Base-by-base conservation (phyloP, 2,113 vertebrate genomes). In the Centrocercus urophasianus region DNA sequence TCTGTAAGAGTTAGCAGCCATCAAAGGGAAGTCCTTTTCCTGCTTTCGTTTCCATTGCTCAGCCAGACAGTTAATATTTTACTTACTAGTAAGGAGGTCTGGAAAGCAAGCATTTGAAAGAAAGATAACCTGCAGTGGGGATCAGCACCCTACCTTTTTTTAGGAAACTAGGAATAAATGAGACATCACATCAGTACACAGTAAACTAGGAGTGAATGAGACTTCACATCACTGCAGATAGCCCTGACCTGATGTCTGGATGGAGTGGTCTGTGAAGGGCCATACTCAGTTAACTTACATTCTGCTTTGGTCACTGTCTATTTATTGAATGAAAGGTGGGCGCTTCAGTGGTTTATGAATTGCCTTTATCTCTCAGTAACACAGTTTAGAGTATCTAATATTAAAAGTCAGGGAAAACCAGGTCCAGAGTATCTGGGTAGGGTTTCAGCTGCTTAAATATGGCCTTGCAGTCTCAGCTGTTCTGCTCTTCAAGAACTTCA, bases 61-160 rank as follows among this genome's bases (percentile, higher is more conserved):
- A 87, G 40, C 36, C 75, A 54, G 30, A 32, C 40, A 63, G 70
- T 94, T 96, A 93, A 81, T 90, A 63, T 63, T 92, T 87, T 84
- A 89, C 43, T 78, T 74, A 13, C 30, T 78, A 76, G 27, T 72
- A 47, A 65, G 71, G 75, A 64, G 6, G 17, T 43, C 50, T 79
- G 59, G 83, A 82, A 76, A 82, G 6, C 30, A 87, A 89, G 66
- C 61, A 65, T 88, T 43, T 92, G 48, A 15, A 93, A 65, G 61
- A 83, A 78, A 42, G 27, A 42, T 60, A 63, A 48, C 21, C 28
- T 74, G 4, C 15, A 5, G 54, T 69, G 4, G 2, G 30, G 13
- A 65, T 56, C 36, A 63, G 30, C 21, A 48, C n/a, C 24, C n/a
- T 74, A 56, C 16, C 12, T 80, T 80, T 54, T 54, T 50, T 50